Base-by-base conservation (phyloP, 2,113 vertebrate species). In the Thamnophis sirtalis region DNA sequence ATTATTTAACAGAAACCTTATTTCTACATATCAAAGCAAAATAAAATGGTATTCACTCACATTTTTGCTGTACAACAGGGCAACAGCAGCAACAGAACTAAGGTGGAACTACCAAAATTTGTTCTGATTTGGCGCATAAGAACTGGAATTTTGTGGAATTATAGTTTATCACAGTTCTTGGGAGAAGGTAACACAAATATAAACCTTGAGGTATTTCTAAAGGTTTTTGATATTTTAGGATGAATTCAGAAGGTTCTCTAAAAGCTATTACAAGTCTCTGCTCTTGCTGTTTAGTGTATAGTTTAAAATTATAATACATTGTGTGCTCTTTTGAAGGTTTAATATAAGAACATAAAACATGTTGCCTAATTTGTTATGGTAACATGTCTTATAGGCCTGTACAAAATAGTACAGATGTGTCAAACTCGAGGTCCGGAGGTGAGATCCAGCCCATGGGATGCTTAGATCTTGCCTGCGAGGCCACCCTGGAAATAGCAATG, bases 91-190 rank as follows among this genome's bases (percentile, higher is more conserved):
- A 80, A 80, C 91, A 51, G 50, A 88, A 91, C 91, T 93, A 95
- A 88, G 89, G 51, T 95, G 89, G 91, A 96, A 94, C 87, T 86
- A 92, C 11, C 87, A 93, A 94, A 95, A 94, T 90, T 92, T 93
- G 28, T 96, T 94, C 93, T 94, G 21, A 90, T 60, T 96, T 95
- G 94, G 58, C 94, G 93, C 95, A 95, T 94, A 95, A 96, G 90
- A 88, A 96, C 95, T 94, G 84, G 84, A 1, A 54, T 58, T 92
- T 97, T 96, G 95, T 95, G 92, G 94, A 93, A 94, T 95, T 93
- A 93, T 93, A 95, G 90, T 91, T 94, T 86, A 80, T 43, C 43
- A 93, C 93, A 94, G 95, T 95, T 96, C 95, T 95, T 95, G 96
- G 93, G 93, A 94, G 89, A 95, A 95, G 93, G 91, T 95, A 95